These are phyloP conservation scores for Gymnopithys bicolor DNA, from an alignment of 2,797 vertebrate species.

Conservation along the genomic window DNA sequence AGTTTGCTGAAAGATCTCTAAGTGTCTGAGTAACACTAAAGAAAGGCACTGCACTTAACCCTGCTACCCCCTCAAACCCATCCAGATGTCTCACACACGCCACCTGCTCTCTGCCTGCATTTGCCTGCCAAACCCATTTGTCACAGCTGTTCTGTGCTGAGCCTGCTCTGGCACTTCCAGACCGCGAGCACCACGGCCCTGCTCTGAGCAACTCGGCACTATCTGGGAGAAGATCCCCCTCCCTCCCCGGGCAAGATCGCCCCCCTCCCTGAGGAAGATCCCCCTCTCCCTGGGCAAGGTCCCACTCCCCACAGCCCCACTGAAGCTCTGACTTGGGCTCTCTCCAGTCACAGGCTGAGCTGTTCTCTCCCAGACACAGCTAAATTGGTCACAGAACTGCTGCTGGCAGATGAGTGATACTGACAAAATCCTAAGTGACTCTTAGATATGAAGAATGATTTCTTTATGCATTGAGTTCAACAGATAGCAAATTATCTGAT, in stretches of 20 bases:
- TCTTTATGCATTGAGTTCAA: neutral
- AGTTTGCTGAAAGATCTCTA: neutral
- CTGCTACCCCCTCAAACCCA: neutral
- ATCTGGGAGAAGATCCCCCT: too few species aligned
- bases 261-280: too few species aligned
- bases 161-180: neutral
- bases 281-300: neutral
- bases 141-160: neutral
- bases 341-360: neutral
- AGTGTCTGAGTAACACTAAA: neutral
- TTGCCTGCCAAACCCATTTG: neutral
- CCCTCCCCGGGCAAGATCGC: too few species aligned
- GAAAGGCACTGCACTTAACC: neutral
- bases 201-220: neutral
- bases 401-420: neutral
- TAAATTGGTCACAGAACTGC: neutral
- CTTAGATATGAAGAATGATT: neutral
- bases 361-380: neutral
- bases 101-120: neutral
- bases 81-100: neutral
- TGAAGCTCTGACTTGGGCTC: neutral
- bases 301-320: neutral
- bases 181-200: accelerated
- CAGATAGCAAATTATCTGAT: neutral
- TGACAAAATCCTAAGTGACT: neutral